Conservation (phyloP, 23 tunicate genomes). For the Styela clava region DNA sequence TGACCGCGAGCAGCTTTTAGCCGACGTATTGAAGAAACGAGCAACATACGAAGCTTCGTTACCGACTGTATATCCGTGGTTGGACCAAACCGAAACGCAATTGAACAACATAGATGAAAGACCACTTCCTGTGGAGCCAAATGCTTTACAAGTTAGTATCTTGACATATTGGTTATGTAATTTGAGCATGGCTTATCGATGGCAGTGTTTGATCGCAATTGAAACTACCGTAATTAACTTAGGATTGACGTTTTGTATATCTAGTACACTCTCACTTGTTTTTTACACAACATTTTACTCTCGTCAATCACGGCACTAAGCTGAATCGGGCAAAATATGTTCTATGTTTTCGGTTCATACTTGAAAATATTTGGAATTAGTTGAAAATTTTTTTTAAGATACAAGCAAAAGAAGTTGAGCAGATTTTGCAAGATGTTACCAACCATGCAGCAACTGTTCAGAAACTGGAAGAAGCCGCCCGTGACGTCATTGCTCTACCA, state of each 20-base stretch:
- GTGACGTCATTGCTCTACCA: conserved; percentile 23
- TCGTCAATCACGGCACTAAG: too few species aligned
- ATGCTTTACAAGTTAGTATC: conserved; percentile 38
- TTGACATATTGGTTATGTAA: too few species aligned
- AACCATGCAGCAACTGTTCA: conserved; percentile 7
- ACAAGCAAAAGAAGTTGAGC: conserved; percentile 30
- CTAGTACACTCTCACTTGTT: too few species aligned
- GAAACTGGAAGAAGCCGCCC: conserved; percentile 18
- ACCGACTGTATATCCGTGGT: conserved; percentile 24
- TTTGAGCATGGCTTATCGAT: not conserved
- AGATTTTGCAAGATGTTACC: conserved; percentile 18
- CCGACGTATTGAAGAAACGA: conserved; percentile 27
- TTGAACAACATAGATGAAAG: conserved; percentile 4
- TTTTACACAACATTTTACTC: too few species aligned
- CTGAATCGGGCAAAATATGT: too few species aligned
- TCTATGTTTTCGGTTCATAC: too few species aligned
- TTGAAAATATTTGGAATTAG: too few species aligned
- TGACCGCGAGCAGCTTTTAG: conserved; percentile 17
- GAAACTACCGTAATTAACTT: too few species aligned
- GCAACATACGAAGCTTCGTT: conserved; percentile 19
- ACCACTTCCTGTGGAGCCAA: conserved; percentile 52
- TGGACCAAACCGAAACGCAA: conserved; percentile 18
- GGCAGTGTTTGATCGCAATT: too few species aligned
- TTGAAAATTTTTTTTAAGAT: too few species aligned
- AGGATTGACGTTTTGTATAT: not conserved